Conservation (phyloP, 1,140 invertebrate genomes). For the Heliconius hermathena region DNA sequence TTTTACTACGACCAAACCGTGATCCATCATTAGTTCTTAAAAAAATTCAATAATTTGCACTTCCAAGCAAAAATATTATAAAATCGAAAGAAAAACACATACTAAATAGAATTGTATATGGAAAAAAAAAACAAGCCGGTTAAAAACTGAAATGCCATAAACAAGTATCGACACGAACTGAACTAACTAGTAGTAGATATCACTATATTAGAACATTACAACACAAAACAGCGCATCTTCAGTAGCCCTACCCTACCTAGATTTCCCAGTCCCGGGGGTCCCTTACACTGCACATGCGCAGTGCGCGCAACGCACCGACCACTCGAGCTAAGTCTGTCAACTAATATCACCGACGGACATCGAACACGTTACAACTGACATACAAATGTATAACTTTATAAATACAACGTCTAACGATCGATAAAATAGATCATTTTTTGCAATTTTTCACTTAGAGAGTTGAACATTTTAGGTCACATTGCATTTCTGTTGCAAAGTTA, state of each 20-base stretch:
- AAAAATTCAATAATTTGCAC: no score
- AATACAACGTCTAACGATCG: background rate
- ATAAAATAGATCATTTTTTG: background rate
- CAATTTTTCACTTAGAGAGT: background rate
- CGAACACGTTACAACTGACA: background rate
- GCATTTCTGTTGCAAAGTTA: background rate
- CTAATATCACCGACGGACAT: background rate
- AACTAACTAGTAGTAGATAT: background rate
- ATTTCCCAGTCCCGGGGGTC: background rate
- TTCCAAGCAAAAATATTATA: no score
- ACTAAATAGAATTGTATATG: background rate
- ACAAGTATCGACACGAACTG: background rate
- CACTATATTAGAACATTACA: background rate
- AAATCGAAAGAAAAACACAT: background rate
- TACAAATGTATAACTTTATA: background rate
- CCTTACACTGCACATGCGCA: background rate
- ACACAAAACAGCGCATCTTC: background rate
- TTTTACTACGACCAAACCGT: no score
- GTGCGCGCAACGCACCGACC: background rate
- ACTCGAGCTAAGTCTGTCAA: background rate
- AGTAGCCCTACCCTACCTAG: constrained; percentile 4
- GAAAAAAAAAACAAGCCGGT: no score
- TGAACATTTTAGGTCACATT: background rate
- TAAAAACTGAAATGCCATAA: background rate
- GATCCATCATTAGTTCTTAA: no score